phyloP scores from a whole-genome alignment of 92 coral and sea anemone genomes.

The Bergia sp. region DNA sequence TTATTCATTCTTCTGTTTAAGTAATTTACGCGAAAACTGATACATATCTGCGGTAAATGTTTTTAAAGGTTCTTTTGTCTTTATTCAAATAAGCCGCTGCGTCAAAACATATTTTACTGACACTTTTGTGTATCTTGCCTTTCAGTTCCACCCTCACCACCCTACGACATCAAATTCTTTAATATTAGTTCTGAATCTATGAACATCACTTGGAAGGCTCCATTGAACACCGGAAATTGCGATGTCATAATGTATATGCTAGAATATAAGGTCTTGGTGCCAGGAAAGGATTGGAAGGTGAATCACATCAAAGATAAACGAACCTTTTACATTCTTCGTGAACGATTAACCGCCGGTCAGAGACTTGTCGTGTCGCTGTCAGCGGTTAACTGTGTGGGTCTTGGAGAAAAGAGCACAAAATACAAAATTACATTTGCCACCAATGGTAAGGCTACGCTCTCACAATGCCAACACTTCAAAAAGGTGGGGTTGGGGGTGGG shows the following conservation, averaged over 20 bases:
- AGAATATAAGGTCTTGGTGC: slow-evolving; percentile 64
- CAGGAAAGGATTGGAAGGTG: slow-evolving; percentile 66
- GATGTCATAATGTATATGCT: slow-evolving; percentile 70
- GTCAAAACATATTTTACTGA: not conserved
- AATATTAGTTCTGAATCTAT: slow-evolving; percentile 62
- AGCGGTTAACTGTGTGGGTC: slow-evolving; percentile 83
- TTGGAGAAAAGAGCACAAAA: slow-evolving; percentile 70
- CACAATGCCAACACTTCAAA: not conserved
- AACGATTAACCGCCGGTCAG: slow-evolving; percentile 54
- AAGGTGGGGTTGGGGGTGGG: too few relatives aligned
- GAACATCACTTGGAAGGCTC: slow-evolving; percentile 81
- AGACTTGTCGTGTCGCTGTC: slow-evolving; percentile 74
- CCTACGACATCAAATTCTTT: slow-evolving; percentile 63
- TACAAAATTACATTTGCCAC: slow-evolving; percentile 60
- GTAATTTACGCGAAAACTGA: too few relatives aligned
- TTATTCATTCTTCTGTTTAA: too few relatives aligned
- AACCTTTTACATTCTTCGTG: slow-evolving; percentile 66
- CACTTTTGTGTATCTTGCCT: not conserved
- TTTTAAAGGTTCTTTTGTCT: too few relatives aligned
- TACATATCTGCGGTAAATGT: too few relatives aligned
- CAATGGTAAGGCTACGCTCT: slow-evolving; percentile 53
- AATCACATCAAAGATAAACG: slow-evolving; percentile 49
- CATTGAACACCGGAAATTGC: slow-evolving; percentile 78
- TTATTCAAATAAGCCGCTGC: not conserved
- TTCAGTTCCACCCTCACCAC: slow-evolving; percentile 86